These are phyloP conservation scores for Platichthys stellatus DNA, from an alignment of 2,113 vertebrate species.

Conservation along the genomic window DNA sequence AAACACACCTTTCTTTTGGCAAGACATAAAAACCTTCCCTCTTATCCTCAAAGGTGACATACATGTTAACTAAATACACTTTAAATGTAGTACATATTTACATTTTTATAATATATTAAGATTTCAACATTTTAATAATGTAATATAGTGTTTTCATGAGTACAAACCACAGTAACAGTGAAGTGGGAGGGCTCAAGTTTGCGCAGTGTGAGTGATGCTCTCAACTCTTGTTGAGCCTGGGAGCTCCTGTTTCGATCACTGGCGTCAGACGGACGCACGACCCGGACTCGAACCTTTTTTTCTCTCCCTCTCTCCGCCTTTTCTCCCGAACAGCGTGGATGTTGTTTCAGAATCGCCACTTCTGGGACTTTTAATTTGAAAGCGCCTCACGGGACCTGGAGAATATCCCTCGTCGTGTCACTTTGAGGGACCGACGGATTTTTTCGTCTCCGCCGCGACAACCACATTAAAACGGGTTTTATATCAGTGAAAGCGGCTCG, in stretches of 20 bases:
- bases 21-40: no score
- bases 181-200: constrained; percentile 62
- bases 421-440: constrained; percentile 67
- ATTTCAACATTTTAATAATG: no score
- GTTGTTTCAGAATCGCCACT: constrained; percentile 22
- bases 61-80: no score
- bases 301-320: constrained; percentile 11
- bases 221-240: constrained; percentile 59
- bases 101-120: no score
- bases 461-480: constrained; percentile 32
- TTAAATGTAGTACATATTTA: no score
- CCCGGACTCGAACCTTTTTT: constrained; percentile 51
- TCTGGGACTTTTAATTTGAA: constrained; percentile 49
- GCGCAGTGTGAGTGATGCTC: no score
- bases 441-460: constrained; percentile 25
- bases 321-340: constrained; percentile 55
- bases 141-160: no score
- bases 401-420: constrained; percentile 46
- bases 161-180: not conserved
- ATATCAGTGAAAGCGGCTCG: constrained; percentile 8
- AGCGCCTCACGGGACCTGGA: constrained; percentile 26
- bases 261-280: constrained; percentile 83
- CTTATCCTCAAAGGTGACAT: no score
- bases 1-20: no score
- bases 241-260: constrained; percentile 84